These are phyloP conservation scores for Orthosia gothica DNA, from an alignment of 2,888 invertebrate species.

Conservation along the genomic window DNA sequence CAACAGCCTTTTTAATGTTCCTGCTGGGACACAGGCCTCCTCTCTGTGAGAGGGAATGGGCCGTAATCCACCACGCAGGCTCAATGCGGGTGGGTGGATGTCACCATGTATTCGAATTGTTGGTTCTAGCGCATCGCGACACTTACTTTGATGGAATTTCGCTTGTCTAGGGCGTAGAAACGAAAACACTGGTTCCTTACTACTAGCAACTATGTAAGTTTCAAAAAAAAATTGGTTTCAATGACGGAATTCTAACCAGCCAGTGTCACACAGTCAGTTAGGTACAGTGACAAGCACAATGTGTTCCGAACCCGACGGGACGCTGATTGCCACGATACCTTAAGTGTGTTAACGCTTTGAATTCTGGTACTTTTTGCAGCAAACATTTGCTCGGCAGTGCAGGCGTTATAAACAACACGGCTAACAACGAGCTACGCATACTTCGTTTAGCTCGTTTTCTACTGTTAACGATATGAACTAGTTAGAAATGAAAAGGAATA, in stretches of 20 bases:
- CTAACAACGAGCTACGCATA: not conserved
- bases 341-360: constrained; percentile 4
- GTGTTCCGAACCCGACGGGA: not conserved
- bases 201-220: not conserved
- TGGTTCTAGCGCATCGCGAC: no score
- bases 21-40: no score
- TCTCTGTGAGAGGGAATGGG: no score
- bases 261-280: not conserved
- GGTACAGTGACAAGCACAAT: not conserved
- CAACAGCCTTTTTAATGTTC: no score
- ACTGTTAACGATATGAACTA: not conserved
- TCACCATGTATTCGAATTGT: no score
- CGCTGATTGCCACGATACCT: constrained; percentile 5
- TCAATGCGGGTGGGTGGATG: no score
- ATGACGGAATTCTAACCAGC: not conserved
- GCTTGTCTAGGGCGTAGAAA: no score
- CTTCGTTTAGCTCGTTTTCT: not conserved
- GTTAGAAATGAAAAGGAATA: no score
- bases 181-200: no score
- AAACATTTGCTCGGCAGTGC: not conserved
- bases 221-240: not conserved
- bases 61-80: no score
- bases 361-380: constrained; percentile 3
- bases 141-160: no score
- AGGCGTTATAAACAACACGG: not conserved